These are phyloP conservation scores for Anastrepha obliqua DNA, from an alignment of 1,140 invertebrate species.

Conservation along the genomic window DNA sequence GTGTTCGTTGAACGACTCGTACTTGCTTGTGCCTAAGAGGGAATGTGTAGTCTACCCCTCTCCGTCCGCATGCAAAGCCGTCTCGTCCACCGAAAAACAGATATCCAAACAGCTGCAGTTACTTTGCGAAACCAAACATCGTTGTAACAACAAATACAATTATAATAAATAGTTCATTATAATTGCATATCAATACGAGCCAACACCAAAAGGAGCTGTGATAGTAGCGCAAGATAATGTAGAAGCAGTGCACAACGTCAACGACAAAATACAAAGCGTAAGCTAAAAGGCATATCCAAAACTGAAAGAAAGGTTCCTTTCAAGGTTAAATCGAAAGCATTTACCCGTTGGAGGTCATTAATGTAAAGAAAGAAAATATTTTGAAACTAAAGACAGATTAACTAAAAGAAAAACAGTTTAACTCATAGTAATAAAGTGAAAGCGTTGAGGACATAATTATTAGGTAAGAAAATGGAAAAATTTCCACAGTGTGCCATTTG, in stretches of 20 bases:
- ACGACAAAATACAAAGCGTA: neutral
- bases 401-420: neutral
- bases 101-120: neutral
- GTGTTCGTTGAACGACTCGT: neutral
- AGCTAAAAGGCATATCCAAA: conserved; percentile 14
- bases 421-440: neutral
- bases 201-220: neutral
- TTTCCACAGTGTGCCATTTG: conserved; percentile 79
- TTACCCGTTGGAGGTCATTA: neutral
- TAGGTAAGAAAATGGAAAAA: conserved; percentile 37
- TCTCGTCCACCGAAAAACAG: neutral
- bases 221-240: neutral
- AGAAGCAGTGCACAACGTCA: neutral
- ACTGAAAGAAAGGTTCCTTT: conserved; percentile 12
- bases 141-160: neutral
- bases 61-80: neutral
- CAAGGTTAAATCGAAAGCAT: conserved; percentile 34
- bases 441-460: neutral
- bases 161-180: neutral
- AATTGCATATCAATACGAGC: neutral
- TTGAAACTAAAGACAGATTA: too few relatives aligned
- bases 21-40: neutral
- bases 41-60: neutral
- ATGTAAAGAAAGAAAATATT: too few relatives aligned
- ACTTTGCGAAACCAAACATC: neutral